A percentile compares a stretch with the other conserved stretches of the same genome.
Conservation (phyloP, 2,113 vertebrate genomes). For the Gallinago jamesoni region DNA sequence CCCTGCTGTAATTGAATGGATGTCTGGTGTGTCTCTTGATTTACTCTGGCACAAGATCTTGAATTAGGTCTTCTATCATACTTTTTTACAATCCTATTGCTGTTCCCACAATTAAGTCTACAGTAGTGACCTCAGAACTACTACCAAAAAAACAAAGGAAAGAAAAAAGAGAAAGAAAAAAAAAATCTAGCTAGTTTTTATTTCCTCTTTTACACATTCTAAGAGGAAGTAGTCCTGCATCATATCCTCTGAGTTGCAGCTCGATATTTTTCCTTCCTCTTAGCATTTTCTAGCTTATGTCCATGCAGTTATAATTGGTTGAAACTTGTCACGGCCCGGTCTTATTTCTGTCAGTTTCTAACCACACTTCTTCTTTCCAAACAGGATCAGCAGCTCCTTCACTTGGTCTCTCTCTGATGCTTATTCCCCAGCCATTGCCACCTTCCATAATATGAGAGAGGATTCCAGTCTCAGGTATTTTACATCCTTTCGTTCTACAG, state of each 20-base stretch:
- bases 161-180: background rate
- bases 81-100: background rate
- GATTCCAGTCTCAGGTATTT: background rate
- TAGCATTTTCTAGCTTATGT: background rate
- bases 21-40: background rate
- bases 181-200: background rate
- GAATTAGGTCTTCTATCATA: background rate
- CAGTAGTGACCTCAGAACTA: background rate
- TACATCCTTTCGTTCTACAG: background rate
- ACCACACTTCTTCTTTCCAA: background rate
- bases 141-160: no score
- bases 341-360: background rate
- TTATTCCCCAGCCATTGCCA: background rate
- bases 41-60: background rate
- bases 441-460: background rate
- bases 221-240: constrained; percentile 49
- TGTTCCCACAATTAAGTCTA: background rate
- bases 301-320: background rate
- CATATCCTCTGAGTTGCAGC: background rate
- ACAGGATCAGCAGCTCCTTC: background rate
- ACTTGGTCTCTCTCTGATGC: background rate
- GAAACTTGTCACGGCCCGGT: background rate
- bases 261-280: constrained; percentile 35
- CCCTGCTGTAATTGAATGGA: background rate
- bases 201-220: constrained; percentile 46